These are phyloP conservation scores for Strix uralensis DNA, from an alignment of 2,113 vertebrate species.

Conservation along the genomic window DNA sequence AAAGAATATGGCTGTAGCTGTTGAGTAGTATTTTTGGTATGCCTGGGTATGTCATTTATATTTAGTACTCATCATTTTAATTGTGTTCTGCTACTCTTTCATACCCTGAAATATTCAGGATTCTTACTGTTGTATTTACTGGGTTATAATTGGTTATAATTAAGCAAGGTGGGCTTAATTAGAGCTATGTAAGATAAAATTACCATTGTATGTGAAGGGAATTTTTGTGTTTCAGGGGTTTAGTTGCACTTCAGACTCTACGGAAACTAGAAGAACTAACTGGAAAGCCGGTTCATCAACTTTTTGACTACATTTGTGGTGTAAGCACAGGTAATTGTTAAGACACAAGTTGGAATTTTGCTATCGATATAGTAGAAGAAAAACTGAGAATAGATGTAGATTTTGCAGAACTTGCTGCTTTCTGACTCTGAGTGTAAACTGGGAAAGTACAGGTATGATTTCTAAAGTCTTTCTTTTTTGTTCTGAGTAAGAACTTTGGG, in stretches of 20 bases:
- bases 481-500: not conserved
- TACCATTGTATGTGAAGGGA: not conserved
- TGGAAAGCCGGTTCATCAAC: slow-evolving; percentile 90
- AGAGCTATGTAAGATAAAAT: not conserved
- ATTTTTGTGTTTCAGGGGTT: slow-evolving; percentile 80
- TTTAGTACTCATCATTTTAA: not conserved
- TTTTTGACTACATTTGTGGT: slow-evolving; percentile 98
- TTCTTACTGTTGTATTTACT: not conserved
- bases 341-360: not conserved
- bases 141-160: not conserved
- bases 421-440: not conserved
- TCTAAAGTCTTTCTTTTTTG: not conserved
- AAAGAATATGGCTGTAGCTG: not conserved
- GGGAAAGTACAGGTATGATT: not conserved
- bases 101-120: not conserved
- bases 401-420: not conserved
- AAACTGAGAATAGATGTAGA: not conserved
- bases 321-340: slow-evolving; percentile 92
- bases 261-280: slow-evolving; percentile 89
- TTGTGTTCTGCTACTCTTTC: not conserved
- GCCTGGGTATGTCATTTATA: not conserved
- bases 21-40: not conserved
- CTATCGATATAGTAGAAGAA: not conserved
- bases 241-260: slow-evolving; percentile 92
- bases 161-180: not conserved